Base-by-base conservation (phyloP, 1,140 invertebrate genomes). In the Hypothenemus hampei region DNA sequence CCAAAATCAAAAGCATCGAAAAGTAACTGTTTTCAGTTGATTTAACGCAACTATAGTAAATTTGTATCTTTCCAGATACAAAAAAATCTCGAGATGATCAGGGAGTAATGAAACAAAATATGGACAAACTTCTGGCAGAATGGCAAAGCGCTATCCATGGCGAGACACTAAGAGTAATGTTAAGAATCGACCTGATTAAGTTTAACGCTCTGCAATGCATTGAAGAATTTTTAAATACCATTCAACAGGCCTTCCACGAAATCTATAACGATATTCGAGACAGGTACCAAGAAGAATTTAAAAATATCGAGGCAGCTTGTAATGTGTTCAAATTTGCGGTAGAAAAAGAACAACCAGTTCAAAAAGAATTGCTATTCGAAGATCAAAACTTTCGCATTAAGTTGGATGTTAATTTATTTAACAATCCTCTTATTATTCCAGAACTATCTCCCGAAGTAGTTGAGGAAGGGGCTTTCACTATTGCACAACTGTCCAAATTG, bases 241-340 rank as follows among this genome's bases (percentile, higher is more conserved):
- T 77, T 57, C 65, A 65, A 24, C 68, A 65, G 48, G 58, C 67
- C 1, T 79, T 79, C 49, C 69, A 64, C 23, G 63, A 67, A 3
- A 62, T 79, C 22, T 71, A 74, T 59, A 63, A 74, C 11, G 33
- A 68, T 24, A 76, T 80, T n/a, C 58, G 74, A 47, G 63, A 65
- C 0, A 49, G 33, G 26, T 81, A 81, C 57, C 41, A 70, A 23
- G 72, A 70, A 23, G 80, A 82, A 63, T 72, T 80, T 15, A 69
- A 74, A 58, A 75, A 75, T 57, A 74, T 82, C 4, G 71, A 78
- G 56, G 67, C 74, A 13, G 67, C 78, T 35, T 76, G 75, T 47
- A 72, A 75, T 37, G 72, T 79, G 37, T 69, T 83, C 29, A 69
- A 72, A 58, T 69, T 72, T 58, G 79, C 81, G 2, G 74, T 81